Base-by-base conservation (phyloP, 2,888 invertebrate genomes). In the Andrena trimmerana region DNA sequence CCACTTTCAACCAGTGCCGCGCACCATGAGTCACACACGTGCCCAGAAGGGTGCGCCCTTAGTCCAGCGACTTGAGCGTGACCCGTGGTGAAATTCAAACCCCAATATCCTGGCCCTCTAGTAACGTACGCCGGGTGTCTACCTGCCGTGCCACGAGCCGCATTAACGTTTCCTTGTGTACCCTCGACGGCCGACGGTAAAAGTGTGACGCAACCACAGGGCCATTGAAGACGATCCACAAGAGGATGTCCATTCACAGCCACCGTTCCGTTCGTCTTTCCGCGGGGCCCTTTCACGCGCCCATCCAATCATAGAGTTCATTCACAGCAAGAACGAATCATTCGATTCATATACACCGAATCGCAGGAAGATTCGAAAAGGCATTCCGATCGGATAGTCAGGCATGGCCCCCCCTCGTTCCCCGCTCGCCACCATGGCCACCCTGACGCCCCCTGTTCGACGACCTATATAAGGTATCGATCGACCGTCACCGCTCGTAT, bases 401-500 rank as follows among this genome's bases (percentile, higher is more conserved):
- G 60, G 42, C 59, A 2, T 3, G n/a, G 2, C 24, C 50, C 31
- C 20, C 36, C 54, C 36, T 1, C 50, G 31, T n/a, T 27, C 8
- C 29, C 27, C 50, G 0, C 48, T 2, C 31, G 7, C 59, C 29
- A 4, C 29, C 20, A 42, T 42, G 4, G 54, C 20, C 62, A 13
- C 29, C 48, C n/a, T 27, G 59, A 50, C 59, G 33, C 52, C 59
- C 20, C 50, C 36, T 65, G 79, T 80, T 80, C 63, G 65, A 70
- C 69, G 69, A 74, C 81, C 66, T 71, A 70, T 70, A 75, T 82
- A 71, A 70, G 54, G 65, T 82, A 83, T 83, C 77, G 82, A 83
- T 83, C 83, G 83, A 65, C 67, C 82, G 68, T 69, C 75, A 73
- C 68, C 24, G 63, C 77, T 83, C 83, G 83, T 81, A 83, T 83